phyloP scores from a whole-genome alignment of 1,140 invertebrate species.

The Hypsibius dujardini region DNA sequence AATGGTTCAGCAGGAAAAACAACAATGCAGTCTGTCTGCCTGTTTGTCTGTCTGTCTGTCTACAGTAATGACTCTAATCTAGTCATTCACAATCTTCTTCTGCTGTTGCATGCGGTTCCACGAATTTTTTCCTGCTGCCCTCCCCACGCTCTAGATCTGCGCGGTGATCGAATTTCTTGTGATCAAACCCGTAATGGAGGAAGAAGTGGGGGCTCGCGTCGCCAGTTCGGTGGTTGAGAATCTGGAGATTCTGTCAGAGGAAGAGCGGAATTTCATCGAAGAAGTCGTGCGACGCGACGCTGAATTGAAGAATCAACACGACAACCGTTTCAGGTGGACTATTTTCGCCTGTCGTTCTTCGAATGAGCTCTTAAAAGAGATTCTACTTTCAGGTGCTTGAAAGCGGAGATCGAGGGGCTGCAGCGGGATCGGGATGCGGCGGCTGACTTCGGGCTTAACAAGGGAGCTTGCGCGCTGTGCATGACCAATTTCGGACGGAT shows the following conservation, averaged over 20 bases:
- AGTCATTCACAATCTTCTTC: too few relatives aligned
- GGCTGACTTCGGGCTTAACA: not conserved
- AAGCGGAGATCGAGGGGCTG: not conserved
- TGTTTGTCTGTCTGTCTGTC: too few relatives aligned
- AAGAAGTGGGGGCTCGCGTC: too few relatives aligned
- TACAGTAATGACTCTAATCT: too few relatives aligned
- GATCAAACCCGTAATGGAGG: too few relatives aligned
- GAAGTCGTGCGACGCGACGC: not conserved
- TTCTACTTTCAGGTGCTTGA: not conserved
- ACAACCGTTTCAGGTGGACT: not conserved
- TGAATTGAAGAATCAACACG: not conserved
- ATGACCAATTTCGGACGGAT: not conserved
- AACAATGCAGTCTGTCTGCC: too few relatives aligned
- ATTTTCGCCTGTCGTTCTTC: not conserved
- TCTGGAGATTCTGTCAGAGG: not conserved
- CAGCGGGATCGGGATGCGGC: not conserved
- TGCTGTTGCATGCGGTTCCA: too few relatives aligned
- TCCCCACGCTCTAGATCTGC: too few relatives aligned
- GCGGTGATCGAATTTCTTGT: too few relatives aligned
- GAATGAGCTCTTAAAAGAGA: too few relatives aligned
- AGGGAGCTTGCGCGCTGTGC: not conserved
- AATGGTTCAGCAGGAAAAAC: too few relatives aligned
- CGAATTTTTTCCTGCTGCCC: too few relatives aligned
- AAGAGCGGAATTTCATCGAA: not conserved
- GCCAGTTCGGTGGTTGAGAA: not conserved